These are phyloP conservation scores for Otis tarda DNA, from an alignment of 2,113 vertebrate species.

Conservation along the genomic window DNA sequence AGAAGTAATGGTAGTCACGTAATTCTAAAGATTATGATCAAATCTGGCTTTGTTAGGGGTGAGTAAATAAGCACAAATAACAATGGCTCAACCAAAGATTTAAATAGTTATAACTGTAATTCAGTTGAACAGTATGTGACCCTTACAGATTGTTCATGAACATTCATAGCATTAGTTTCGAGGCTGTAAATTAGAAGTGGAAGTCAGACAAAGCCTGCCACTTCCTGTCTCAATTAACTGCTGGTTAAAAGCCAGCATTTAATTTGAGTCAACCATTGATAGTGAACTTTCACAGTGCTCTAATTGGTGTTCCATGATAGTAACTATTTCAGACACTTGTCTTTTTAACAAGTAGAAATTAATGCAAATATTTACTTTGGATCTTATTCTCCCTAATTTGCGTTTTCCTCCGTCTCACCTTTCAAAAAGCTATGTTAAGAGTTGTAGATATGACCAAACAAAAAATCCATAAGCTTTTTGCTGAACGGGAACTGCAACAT, in stretches of 20 bases:
- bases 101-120: neutral
- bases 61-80: neutral
- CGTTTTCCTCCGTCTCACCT: neutral
- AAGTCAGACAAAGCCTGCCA: neutral
- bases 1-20: neutral
- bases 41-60: neutral
- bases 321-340: neutral
- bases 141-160: neutral
- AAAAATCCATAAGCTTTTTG: neutral
- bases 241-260: neutral
- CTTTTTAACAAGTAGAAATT: neutral
- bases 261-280: neutral
- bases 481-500: neutral
- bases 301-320: neutral
- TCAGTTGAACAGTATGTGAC: neutral
- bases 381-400: neutral
- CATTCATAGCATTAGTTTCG: neutral
- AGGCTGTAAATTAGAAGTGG: neutral
- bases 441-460: neutral
- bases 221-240: neutral
- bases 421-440: neutral
- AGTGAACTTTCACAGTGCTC: neutral
- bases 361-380: constrained; percentile 1
- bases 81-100: neutral
- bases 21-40: neutral